Evolutionary conservation across 1,140 invertebrate species (phyloP), one percentile per base, ranked within the genome.

Genomic region (Trigoniulus corallinus): DNA sequence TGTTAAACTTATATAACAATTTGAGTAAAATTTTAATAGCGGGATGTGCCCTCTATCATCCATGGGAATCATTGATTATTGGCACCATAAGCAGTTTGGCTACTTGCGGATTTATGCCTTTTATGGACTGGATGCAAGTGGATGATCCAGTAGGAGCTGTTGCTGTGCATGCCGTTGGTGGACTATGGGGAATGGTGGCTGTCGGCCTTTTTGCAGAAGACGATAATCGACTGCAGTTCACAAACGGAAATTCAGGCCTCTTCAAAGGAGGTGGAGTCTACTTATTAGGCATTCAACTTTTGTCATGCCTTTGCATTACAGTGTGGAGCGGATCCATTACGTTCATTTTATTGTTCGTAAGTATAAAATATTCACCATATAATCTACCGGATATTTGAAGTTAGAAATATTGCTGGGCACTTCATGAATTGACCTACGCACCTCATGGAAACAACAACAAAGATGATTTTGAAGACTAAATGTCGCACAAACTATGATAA

Each of bases 71-170:
- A 0, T 62, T 93, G 2, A 42, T 93, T 0, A 79, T 94, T 37
- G 89, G 89, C 1, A 68, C 76, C 21, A 69, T 93, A 10, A 88
- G 88, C 0, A 82, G 76, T 0, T 62, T 78, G 1, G 67, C 91
- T 22, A 78, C 81, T 1, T 81, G 84, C 42, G 47, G 74, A 0
- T 67, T 73, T 0, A 78, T 81, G 65, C 80, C 82, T 0, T 53
- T 88, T 0, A 74, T 93, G 40, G 84, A 92, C 60, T 72, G 64
- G 57, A 57, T 88, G 22, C 72, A 75, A 13, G 76, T 94, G 1
- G 89, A 94, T 59, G 89, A 95, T 69, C 89, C 89, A 0, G 88
- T 94, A 1, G 87, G 87, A 3, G 88, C 88, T 0, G 80, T 82
- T 21, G 76, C 87, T 3, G 88, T 93, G 2, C 88, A 94, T 62